Conservation (phyloP, 2,888 invertebrate species). For the Caenorhabditis sinica region DNA sequence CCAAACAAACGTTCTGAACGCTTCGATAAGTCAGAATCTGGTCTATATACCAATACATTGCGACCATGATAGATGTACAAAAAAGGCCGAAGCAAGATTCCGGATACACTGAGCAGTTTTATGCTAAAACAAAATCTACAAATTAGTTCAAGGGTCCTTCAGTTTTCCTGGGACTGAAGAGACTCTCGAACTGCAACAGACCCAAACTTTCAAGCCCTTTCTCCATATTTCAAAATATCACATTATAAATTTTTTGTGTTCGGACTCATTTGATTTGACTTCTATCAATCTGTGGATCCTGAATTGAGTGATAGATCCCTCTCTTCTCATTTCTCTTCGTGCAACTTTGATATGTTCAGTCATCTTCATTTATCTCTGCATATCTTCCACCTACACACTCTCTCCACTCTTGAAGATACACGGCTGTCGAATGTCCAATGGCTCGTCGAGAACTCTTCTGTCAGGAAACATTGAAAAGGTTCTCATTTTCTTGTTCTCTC, state of each 20-base stretch:
- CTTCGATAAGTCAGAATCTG: no score
- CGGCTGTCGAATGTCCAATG: conserved; percentile 48
- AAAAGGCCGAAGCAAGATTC: no score
- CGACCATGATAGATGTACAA: no score
- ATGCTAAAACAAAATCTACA: no score
- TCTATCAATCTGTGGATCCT: conserved; percentile 14
- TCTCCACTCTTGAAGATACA: conserved; percentile 31
- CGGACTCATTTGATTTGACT: not conserved
- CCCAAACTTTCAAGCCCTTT: not conserved
- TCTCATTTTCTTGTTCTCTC: conserved; percentile 18
- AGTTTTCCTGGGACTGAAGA: not conserved
- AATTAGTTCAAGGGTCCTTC: no score
- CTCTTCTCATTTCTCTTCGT: conserved; percentile 13
- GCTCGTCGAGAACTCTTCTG: conserved; percentile 28
- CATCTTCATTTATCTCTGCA: conserved; percentile 36
- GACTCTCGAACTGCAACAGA: not conserved
- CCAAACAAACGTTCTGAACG: no score
- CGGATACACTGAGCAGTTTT: no score
- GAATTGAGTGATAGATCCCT: conserved; percentile 28
- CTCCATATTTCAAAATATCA: not conserved
- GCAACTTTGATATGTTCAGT: conserved; percentile 47
- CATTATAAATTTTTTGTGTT: conserved; percentile 1
- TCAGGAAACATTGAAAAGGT: conserved; percentile 24
- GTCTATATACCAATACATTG: no score
- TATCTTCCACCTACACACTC: conserved; percentile 20